Conservation (phyloP, 2,113 vertebrate species). For the Anguilla rostrata region DNA sequence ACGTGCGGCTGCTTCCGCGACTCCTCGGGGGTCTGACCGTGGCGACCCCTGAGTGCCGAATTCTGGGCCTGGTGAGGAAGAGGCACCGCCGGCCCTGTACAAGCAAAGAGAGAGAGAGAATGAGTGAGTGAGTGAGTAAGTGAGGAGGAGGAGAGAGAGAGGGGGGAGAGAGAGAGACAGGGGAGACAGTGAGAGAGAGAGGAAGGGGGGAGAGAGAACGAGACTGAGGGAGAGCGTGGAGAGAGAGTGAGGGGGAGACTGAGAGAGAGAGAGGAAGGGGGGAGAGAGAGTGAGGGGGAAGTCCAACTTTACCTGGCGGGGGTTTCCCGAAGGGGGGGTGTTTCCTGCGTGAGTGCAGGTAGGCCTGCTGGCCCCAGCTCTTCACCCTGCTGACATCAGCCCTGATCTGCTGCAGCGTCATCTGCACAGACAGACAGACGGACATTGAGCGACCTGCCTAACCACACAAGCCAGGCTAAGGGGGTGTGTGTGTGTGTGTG, state of each 20-base stretch:
- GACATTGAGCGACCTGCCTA: background rate
- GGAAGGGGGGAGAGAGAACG: no score
- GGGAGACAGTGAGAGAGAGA: no score
- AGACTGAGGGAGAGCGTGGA: rapidly evolving
- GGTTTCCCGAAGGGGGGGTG: slow-evolving; percentile 41
- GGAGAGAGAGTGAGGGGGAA: no score
- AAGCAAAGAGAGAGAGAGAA: background rate
- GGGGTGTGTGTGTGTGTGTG: no score
- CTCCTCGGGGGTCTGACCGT: slow-evolving; percentile 45
- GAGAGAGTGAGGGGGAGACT: no score
- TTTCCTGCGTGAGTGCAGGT: slow-evolving; percentile 71
- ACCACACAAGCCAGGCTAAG: no score
- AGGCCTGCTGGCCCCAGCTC: slow-evolving; percentile 74
- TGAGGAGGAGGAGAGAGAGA: no score
- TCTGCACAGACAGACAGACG: slow-evolving; percentile 48
- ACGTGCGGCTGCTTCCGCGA: slow-evolving; percentile 63
- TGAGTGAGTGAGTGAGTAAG: no score
- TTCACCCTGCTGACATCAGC: slow-evolving; percentile 79
- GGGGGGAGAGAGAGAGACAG: no score
- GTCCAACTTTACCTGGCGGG: slow-evolving; percentile 45
- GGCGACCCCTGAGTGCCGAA: slow-evolving; percentile 45
- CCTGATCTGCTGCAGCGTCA: slow-evolving; percentile 80
- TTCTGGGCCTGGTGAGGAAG: slow-evolving; percentile 38
- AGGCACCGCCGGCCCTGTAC: background rate
- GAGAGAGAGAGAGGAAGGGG: no score